Base-by-base conservation (phyloP, 2,888 invertebrate species). In the Cylloceria caligata region DNA sequence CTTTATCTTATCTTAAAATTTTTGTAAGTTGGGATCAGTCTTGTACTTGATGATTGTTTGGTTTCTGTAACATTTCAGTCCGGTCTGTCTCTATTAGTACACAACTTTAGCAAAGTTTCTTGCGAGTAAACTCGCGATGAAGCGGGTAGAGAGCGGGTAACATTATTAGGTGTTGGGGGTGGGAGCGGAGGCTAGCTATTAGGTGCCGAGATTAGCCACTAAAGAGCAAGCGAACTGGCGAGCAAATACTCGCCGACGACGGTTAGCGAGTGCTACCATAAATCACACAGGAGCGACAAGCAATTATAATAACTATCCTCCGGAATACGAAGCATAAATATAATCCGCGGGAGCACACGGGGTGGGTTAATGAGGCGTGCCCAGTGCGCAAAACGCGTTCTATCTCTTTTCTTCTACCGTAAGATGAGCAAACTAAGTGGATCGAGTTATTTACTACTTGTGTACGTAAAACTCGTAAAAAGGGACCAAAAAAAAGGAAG, bases 231-330 rank as follows among this genome's bases (percentile, higher is more conserved):
- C 89, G 89, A 89, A 90, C 88, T 87, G 88, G 88, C 85, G 87
- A 85, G 87, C 87, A 24, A 72, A 75, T 65, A 52, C 73, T 55
- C 68, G 52, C 76, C 72, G 75, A 69, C 73, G 68, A 47, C 64
- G 57, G 57, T 88, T 88, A 88, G 86, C 86, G 84, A 62, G 88
- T 80, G 85, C 86, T 83, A 83, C 85, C 86, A 89, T 91, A 90
- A 91, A 91, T 91, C 90, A 90, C 85, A 86, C 86, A 86, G 86
- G 88, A 90, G 90, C 89, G 90, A 90, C 91, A 90, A 89, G 90
- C 91, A 90, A 91, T 91, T 90, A 91, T 90, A 91, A 90, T 90
- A 91, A 91, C 89, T 90, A 90, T 90, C 88, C 87, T 86, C 83
- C 71, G 82, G 84, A 84, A 79, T 81, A 80, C 84, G 80, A 86